Evolutionary conservation across 2,797 vertebrate genomes (phyloP).

Genomic region (Cygnus olor): DNA sequence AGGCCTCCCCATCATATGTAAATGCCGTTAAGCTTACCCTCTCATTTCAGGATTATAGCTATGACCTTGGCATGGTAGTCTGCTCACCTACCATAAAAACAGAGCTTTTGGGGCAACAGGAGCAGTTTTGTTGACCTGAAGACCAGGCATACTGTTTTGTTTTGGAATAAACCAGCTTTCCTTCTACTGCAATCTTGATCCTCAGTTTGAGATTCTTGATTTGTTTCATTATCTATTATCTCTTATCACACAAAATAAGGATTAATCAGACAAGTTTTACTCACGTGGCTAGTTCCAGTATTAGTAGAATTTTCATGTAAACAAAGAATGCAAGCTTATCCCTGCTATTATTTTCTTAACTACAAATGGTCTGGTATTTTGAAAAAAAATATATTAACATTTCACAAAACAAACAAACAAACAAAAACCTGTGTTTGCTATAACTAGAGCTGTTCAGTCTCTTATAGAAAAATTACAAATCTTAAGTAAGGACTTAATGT

Average conservation of each 20-base stretch:
- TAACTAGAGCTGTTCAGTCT: not conserved
- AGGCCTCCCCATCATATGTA: slow-evolving; percentile 39
- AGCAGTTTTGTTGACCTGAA: not conserved
- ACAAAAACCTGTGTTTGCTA: not conserved
- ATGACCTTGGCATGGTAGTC: slow-evolving; percentile 20
- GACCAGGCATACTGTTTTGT: slow-evolving; percentile 13
- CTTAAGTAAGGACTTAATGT: not conserved
- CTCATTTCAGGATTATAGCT: not conserved
- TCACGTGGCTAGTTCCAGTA: not conserved
- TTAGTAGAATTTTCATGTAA: not conserved
- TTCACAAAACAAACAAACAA: not conserved
- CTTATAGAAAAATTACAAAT: not conserved
- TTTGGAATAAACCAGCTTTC: slow-evolving; percentile 58
- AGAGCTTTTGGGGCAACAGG: not conserved
- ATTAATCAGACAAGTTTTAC: not conserved
- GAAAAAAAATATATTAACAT: not conserved
- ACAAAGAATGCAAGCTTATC: not conserved
- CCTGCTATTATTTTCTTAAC: not conserved
- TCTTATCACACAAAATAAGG: not conserved
- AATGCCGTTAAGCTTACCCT: slow-evolving; percentile 13
- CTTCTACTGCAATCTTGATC: not conserved
- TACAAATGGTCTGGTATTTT: not conserved
- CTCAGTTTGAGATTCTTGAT: not conserved
- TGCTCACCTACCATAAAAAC: slow-evolving; percentile 51
- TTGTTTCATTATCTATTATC: not conserved